Percentiles rank a stretch among this genome's conserved stretches.
phyloP scores from a whole-genome alignment of 2,888 invertebrate species.

The Agriopis marginaria region DNA sequence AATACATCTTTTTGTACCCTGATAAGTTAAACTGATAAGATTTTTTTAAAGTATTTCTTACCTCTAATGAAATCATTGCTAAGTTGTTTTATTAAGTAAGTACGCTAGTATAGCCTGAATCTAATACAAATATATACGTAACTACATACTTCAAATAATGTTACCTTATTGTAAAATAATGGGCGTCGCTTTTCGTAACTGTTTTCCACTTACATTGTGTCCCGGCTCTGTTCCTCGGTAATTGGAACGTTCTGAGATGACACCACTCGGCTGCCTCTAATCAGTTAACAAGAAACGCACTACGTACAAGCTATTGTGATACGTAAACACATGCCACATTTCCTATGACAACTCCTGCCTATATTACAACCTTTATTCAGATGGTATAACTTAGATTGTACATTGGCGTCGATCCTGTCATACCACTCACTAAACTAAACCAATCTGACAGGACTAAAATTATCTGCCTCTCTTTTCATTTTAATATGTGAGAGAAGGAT shows the following conservation, averaged over 20 bases:
- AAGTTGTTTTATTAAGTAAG: too few relatives aligned
- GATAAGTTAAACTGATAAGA: too few relatives aligned
- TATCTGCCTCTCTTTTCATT: too few relatives aligned
- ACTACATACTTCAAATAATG: background rate
- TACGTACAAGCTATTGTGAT: slow-evolving; percentile 75
- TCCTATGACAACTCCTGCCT: slow-evolving; percentile 45
- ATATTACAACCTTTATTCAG: background rate
- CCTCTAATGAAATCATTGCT: too few relatives aligned
- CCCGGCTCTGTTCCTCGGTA: slow-evolving; percentile 67
- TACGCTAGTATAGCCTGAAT: too few relatives aligned
- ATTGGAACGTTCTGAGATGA: slow-evolving; percentile 86
- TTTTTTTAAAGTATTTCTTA: too few relatives aligned
- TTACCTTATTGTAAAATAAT: background rate
- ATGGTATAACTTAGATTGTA: background rate
- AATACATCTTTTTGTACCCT: too few relatives aligned
- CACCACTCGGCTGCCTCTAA: slow-evolving; percentile 83
- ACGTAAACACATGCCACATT: slow-evolving; percentile 62
- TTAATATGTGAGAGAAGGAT: too few relatives aligned
- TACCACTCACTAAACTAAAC: too few relatives aligned
- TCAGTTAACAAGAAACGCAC: slow-evolving; percentile 84
- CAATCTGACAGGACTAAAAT: too few relatives aligned
- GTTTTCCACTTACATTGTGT: slow-evolving; percentile 16
- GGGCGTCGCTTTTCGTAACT: background rate
- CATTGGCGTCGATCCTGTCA: too few relatives aligned
- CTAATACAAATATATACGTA: too few relatives aligned